These are phyloP conservation scores for Sebastes vulpes DNA, from an alignment of 2,797 vertebrate species.

Conservation along the genomic window DNA sequence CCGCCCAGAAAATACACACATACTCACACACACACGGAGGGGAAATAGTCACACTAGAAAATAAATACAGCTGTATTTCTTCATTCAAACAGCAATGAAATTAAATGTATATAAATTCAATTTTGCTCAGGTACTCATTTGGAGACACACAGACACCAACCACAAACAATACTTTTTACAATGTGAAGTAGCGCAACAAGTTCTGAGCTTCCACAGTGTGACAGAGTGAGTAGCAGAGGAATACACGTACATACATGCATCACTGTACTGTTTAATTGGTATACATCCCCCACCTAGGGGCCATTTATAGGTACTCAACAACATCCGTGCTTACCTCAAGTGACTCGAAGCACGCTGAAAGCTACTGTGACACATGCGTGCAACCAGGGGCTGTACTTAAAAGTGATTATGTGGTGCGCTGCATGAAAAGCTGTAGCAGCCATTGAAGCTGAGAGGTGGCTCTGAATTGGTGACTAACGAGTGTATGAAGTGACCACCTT, in stretches of 20 bases:
- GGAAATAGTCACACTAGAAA: conserved; percentile 2
- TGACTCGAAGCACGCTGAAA: not conserved
- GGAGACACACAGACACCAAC: not conserved
- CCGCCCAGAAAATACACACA: conserved; percentile 32
- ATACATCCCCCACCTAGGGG: conserved; percentile 10
- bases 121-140: conserved; percentile 22
- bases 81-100: conserved; percentile 18
- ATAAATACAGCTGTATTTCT: conserved; percentile 17
- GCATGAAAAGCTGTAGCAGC: conserved; percentile 10
- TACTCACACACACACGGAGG: not conserved
- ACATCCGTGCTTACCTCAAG: conserved; percentile 21
- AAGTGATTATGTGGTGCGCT: conserved; percentile 17
- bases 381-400: not conserved
- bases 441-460: not conserved
- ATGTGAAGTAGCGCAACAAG: not conserved
- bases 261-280: conserved; percentile 29
- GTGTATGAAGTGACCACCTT: not conserved
- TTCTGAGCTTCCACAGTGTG: conserved; percentile 7
- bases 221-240: conserved; percentile 5
- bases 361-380: not conserved
- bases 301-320: conserved; percentile 27
- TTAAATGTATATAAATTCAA: conserved; percentile 16
- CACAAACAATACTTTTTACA: conserved; percentile 15
- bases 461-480: conserved; percentile 9
- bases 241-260: conserved; percentile 14